Base-by-base conservation (phyloP, 2,113 vertebrate genomes). In the Periophthalmus modestus region DNA sequence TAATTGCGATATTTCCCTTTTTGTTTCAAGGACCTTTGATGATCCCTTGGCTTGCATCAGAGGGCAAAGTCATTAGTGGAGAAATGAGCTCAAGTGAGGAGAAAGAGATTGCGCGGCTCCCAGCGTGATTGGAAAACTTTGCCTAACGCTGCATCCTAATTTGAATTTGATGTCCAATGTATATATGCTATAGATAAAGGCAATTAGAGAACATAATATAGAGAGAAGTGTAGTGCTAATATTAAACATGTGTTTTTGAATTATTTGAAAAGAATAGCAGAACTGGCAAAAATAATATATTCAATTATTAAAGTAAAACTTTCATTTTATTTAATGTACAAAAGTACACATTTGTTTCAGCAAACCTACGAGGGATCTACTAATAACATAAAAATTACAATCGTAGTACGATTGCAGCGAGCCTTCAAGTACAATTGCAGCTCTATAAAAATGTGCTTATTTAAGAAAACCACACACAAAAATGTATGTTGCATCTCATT, bases 11-110 rank as follows among this genome's bases (percentile, higher is more conserved):
- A 92, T 92, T 92, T 92, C 89, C 91, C 88, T 92, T 92, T 92
- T 92, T 92, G 91, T 92, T 92, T 92, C 91, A 92, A 92, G 91
- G 91, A 91, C 91, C 91, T 92, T 92, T 92, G 91, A 91, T 90
- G 91, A 92, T 92, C 91, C 91, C 91, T 87, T 91, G 90, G 91
- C 91, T 92, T 92, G 91, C 91, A 92, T 92, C 91, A 92, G 91
- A 92, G 91, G 91, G 91, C 91, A 92, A 92, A 92, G 91, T 92
- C 91, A 92, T 92, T 92, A 92, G 91, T 83, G 86, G 86, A 91
- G 88, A 92, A 92, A 92, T 92, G 91, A 92, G 89, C 90, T 92
- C 89, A 89, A 92, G 91, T 92, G 91, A 92, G 86, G 88, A 91
- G 87, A 89, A 92, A 81, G 89, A 91, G 88, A 92, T 92, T 92